Base-by-base conservation (phyloP, 2,113 vertebrate species). In the Pomatorhinus ruficollis region DNA sequence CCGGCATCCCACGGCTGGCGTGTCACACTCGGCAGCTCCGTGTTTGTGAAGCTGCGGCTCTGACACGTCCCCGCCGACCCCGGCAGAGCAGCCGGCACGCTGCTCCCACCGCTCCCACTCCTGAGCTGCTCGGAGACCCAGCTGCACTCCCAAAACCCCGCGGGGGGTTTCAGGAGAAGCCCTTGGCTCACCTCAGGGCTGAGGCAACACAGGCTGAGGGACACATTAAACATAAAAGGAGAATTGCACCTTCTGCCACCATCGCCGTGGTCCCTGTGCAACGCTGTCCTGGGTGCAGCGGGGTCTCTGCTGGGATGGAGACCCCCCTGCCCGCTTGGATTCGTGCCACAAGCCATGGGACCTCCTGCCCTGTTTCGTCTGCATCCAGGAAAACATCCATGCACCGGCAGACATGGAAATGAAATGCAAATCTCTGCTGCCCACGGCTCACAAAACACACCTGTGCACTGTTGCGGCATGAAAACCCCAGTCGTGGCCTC, bases 381-480 rank as follows among this genome's bases (percentile, higher is more conserved):
- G 45, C 21, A 1, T 35, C 72, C 49, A 65, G 25, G 33, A 59
- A 61, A 83, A 68, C 66, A 39, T 27, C 78, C 15, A 1, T 25
- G 18, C 16, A 4, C 25, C 31, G 79, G 28, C 57, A 85, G 72
- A 70, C 28, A 6, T 18, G 56, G 68, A 91, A 81, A 85, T 49
- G 35, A 89, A 75, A 90, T 70, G 61, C 33, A 56, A 60, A 83
- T 57, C 63, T 47, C 39, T 60, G 59, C 80, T 61, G 82, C 28
- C 57, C 42, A n/a, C 0, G 1, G 56, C 40, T 71, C 76, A 25
- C 3, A 1, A 11, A 71, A 21, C 53, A 15, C 61, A 59, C 33
- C 71, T 65, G 80, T 69, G 49, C 28, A 11, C 33, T 0, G 0
- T 0, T 2, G 27, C 76, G 18, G 27, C 0, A 0, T 22, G 63